phyloP scores from a whole-genome alignment of 1,140 invertebrate species.

The Leptinotarsa lineolata region DNA sequence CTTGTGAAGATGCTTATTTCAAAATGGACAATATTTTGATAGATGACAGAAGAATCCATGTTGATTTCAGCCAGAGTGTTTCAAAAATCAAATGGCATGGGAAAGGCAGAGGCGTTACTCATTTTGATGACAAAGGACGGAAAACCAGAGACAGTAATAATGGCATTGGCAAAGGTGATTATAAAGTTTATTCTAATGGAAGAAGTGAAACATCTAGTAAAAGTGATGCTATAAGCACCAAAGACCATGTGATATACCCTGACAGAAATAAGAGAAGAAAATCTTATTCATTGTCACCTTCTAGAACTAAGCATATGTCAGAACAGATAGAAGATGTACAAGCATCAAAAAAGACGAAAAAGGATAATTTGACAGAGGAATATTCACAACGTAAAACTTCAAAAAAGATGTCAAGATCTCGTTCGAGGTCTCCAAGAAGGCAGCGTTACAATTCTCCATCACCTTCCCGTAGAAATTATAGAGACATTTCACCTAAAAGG shows the following conservation, averaged over 20 bases:
- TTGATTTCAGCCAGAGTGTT: conserved; percentile 99
- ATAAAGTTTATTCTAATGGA: neutral
- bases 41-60: conserved; percentile 97
- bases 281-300: too few species aligned
- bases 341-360: too few species aligned
- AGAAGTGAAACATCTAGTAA: too few species aligned
- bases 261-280: too few species aligned
- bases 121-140: conserved; percentile 51
- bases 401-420: neutral
- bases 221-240: too few species aligned
- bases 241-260: too few species aligned
- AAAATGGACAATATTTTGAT: conserved; percentile 99
- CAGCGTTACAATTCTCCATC: neutral
- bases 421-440: neutral
- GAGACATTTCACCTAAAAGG: neutral
- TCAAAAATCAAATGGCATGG: conserved; percentile 88
- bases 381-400: neutral
- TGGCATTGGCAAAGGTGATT: conserved; percentile 41
- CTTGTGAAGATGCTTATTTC: conserved; percentile 98
- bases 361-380: too few species aligned
- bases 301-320: too few species aligned
- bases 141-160: conserved; percentile 32
- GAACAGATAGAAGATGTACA: too few species aligned
- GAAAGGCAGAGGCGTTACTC: conserved; percentile 74
- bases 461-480: neutral